These are phyloP conservation scores for Pitta sordida DNA, from an alignment of 2,113 vertebrate genomes.

Conservation along the genomic window DNA sequence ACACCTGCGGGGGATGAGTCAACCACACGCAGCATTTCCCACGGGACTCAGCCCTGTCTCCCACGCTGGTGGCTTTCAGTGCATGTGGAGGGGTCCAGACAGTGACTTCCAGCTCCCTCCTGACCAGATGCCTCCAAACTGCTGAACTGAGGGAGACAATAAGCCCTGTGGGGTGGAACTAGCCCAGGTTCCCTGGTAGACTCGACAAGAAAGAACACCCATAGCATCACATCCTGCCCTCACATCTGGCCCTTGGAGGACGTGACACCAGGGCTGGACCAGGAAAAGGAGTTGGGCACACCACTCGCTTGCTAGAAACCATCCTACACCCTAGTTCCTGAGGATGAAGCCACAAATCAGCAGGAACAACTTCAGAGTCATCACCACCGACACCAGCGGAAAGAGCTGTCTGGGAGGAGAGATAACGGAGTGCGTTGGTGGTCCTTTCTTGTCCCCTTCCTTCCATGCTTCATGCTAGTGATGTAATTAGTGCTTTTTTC, in stretches of 20 bases:
- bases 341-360: background rate
- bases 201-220: background rate
- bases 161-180: accelerated
- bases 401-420: background rate
- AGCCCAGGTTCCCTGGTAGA: background rate
- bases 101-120: accelerated
- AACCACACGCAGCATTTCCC: background rate
- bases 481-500: background rate
- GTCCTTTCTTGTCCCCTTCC: background rate
- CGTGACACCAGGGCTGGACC: background rate
- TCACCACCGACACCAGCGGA: accelerated
- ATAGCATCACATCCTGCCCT: background rate
- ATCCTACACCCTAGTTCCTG: accelerated
- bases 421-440: background rate
- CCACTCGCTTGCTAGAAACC: background rate
- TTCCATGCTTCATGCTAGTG: background rate
- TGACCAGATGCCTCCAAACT: background rate
- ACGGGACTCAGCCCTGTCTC: accelerated
- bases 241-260: background rate
- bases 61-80: background rate
- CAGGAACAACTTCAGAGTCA: background rate
- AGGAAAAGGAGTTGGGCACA: background rate
- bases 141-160: background rate
- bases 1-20: background rate
- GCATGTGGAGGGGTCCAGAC: background rate